These are phyloP conservation scores for Dryoscopus gambensis DNA, from an alignment of 2,113 vertebrate species.

Conservation along the genomic window DNA sequence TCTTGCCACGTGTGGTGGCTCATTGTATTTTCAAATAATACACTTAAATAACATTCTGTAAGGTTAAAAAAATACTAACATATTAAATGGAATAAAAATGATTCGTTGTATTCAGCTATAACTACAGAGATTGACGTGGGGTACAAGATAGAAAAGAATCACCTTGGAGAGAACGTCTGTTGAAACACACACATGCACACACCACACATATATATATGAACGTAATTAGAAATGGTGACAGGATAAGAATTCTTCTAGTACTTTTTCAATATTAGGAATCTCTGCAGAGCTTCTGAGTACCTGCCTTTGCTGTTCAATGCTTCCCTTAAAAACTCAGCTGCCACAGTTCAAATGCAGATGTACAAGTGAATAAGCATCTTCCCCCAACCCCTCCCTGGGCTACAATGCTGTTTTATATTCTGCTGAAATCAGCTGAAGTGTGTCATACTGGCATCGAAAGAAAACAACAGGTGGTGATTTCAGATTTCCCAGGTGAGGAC, in stretches of 20 bases:
- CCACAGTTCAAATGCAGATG: neutral
- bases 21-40: neutral
- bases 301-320: neutral
- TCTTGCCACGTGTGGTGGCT: rapidly evolving
- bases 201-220: neutral
- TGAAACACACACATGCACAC: neutral
- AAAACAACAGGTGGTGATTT: conserved; percentile 71
- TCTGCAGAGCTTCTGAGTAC: neutral
- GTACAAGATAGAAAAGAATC: neutral
- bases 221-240: neutral
- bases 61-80: neutral
- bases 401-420: conserved; percentile 42
- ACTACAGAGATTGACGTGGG: neutral
- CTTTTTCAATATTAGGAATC: neutral
- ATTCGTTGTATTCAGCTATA: neutral
- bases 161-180: neutral
- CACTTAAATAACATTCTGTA: neutral
- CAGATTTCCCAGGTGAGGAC: conserved; percentile 67
- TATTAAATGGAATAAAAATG: neutral
- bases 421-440: conserved; percentile 37
- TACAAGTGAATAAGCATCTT: neutral
- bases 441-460: conserved; percentile 21
- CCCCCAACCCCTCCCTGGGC: neutral
- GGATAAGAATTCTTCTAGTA: neutral
- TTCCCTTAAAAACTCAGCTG: neutral